Evolutionary conservation across 2,113 vertebrate species (phyloP), one percentile per base, ranked within the genome.

Genomic region (Gracilinanus agilis): DNA sequence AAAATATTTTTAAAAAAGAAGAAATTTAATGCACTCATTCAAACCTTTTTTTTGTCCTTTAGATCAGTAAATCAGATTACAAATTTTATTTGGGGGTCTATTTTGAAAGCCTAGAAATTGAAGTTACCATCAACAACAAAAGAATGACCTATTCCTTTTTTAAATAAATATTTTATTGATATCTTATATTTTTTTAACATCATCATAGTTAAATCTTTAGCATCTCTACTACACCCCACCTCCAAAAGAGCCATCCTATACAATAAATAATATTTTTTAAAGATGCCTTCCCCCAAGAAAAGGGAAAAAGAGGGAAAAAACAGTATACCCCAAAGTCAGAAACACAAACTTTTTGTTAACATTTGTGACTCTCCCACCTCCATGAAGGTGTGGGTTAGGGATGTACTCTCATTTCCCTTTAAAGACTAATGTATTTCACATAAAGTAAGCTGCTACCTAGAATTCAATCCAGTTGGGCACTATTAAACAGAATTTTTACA

Each of bases 21-120:
- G 4, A 53, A 89, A 49, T 44, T 44, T 53, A 89, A 2, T 19
- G 40, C 8, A 8, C 44, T 61, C 3, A 0, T 0, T 0, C 7
- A 9, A 88, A 24, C 24, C 24, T 0, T 4, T 0, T 0, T 0
- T 19, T 1, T 44, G 11, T 24, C 44, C 0, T 2, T 55, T 3
- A 0, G 2, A 11, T 13, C 44, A 67, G 6, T 0, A 0, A 6
- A 13, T 34, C 0, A 0, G 0, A 0, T 0, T 0, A 8, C 2
- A 0, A 13, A 6, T 1, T 11, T 9, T 24, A 1, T 0, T 75
- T 75, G 9, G 0, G 7, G 4, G 0, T 3, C 3, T 0, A 10
- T 1, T 53, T 44, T 0, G 0, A 75, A 54, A 24, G 10, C 49
- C n/a, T 24, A 24, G 24, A 44, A 19, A 49, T 21, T 9, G 56